Evolutionary conservation across 1,140 invertebrate genomes (phyloP).

Genomic region (Eurytemora carolleeae): DNA sequence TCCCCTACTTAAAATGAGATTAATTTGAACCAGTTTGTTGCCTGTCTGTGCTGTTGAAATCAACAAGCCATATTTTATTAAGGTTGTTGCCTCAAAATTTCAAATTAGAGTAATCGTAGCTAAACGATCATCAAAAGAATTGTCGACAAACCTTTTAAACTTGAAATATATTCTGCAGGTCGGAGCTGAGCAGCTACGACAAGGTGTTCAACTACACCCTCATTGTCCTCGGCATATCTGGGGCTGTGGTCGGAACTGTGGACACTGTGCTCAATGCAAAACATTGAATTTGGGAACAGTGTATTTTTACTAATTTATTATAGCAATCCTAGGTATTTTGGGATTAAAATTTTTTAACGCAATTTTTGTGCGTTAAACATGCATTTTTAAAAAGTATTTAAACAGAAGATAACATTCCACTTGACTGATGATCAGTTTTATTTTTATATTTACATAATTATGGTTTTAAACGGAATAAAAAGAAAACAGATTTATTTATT

Average conservation of each 20-base stretch:
- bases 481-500: too few species aligned
- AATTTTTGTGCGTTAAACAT: too few species aligned
- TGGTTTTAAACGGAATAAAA: too few species aligned
- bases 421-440: too few species aligned
- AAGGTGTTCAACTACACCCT: slow-evolving; percentile 24
- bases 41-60: background rate
- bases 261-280: slow-evolving; percentile 36
- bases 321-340: too few species aligned
- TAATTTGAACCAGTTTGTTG: background rate
- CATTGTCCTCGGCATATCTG: slow-evolving; percentile 24
- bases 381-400: too few species aligned
- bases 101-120: background rate
- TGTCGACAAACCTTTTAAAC: background rate
- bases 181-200: slow-evolving; percentile 23
- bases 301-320: too few species aligned
- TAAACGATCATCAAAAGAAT: background rate
- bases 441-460: too few species aligned
- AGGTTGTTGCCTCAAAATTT: slow-evolving; percentile 3
- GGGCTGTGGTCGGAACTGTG: slow-evolving; percentile 22
- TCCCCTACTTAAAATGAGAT: too few species aligned
- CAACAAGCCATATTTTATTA: slow-evolving; percentile 8
- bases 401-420: too few species aligned
- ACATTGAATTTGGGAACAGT: too few species aligned
- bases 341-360: too few species aligned
- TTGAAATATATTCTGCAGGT: slow-evolving; percentile 18